Evolutionary conservation across 2,113 vertebrate species (phyloP).

Genomic region (Neotoma lepida): DNA sequence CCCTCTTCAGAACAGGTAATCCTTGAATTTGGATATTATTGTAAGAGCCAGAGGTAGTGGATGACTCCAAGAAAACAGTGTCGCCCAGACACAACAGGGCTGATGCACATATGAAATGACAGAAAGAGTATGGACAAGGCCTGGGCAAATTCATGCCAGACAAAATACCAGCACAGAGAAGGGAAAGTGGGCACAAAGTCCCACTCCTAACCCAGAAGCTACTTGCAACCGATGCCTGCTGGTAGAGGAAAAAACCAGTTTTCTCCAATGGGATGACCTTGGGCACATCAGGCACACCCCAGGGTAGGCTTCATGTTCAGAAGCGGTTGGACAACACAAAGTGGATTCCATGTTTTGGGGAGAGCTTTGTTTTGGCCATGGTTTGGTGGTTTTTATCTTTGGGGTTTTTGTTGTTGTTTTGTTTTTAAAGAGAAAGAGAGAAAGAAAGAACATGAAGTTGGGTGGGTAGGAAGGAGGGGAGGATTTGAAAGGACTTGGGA

Average conservation of each 20-base stretch:
- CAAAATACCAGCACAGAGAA: neutral
- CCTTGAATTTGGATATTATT: neutral
- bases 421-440: neutral
- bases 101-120: neutral
- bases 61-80: neutral
- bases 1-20: neutral
- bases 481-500: neutral
- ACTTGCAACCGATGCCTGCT: neutral
- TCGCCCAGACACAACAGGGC: neutral
- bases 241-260: neutral
- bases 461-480: neutral
- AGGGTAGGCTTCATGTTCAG: neutral
- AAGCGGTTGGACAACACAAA: neutral
- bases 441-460: neutral
- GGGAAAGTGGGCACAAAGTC: neutral
- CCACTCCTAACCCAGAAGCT: neutral
- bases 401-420: neutral
- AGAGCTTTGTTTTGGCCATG: neutral
- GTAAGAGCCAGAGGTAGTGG: neutral
- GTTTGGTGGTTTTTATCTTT: neutral
- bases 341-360: neutral
- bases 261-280: neutral
- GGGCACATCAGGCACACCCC: neutral
- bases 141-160: neutral
- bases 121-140: neutral